Base-by-base conservation (phyloP, 2,797 vertebrate genomes). In the Cottoperca gobio region DNA sequence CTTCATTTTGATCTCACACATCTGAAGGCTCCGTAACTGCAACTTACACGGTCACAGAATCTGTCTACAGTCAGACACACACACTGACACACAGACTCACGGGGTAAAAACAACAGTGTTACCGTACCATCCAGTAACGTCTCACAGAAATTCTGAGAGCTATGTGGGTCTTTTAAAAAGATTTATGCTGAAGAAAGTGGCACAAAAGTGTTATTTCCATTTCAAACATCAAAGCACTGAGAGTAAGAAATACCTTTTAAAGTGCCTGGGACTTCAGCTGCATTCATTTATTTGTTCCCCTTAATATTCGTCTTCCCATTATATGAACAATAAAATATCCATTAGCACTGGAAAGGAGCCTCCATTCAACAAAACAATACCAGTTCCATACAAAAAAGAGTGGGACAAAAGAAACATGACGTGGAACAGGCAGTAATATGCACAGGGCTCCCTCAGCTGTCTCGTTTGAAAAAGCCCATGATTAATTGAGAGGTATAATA, bases 401-500 rank as follows among this genome's bases (percentile, higher is more conserved):
- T 7, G n/a, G 78, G 55, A 84, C 63, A 82, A 75, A 77, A 53
- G 62, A 70, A 65, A 10, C 13, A 10, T 52, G 59, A 35, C 63
- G 55, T 42, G 60, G 10, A 77, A 72, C 14, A 72, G 69, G 55
- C 48, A 55, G 76, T 11, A 19, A 24, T 60, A 24, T 21, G 60
- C 17, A 58, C 12, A 3, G 16, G 13, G 53, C 19, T 31, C 45
- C 58, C 72, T 72, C 69, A 8, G 58, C 73, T 28, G 76, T 68
- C 76, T 76, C 49, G 58, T 88, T 75, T 80, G 57, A 45, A 67
- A 76, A 75, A 75, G 63, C 28, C 61, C 3, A 1, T 83, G 82
- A 85, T 89, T 90, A 87, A 91, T 80, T 78, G 81, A 84, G 73
- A 82, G 68, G 67, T 78, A 64, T 50, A 76, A 82, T 80, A 81